Evolutionary conservation across 2,888 invertebrate species (phyloP).

Genomic region (Chloroclysta siterata): DNA sequence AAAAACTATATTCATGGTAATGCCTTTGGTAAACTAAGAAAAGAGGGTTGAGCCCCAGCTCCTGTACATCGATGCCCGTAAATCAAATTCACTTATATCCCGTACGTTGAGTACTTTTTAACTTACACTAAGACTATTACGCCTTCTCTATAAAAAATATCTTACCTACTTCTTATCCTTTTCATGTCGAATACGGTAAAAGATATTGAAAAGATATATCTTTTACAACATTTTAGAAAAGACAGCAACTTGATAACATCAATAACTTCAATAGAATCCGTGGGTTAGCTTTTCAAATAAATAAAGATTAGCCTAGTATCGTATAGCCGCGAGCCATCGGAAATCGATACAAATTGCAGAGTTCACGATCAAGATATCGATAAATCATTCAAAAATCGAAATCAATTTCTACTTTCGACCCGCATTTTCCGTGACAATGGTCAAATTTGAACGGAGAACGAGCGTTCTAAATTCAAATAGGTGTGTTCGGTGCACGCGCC

Average conservation of each 20-base stretch:
- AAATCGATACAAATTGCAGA: constrained; percentile 40
- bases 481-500: constrained; percentile 66
- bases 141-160: neutral
- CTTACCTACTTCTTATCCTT: neutral
- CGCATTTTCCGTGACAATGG: constrained; percentile 66
- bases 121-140: neutral
- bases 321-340: constrained; percentile 22
- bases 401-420: constrained; percentile 45
- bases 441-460: constrained; percentile 63
- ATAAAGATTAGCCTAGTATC: constrained; percentile 31
- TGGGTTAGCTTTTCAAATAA: constrained; percentile 34
- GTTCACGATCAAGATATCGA: constrained; percentile 42
- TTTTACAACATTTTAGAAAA: constrained; percentile 6
- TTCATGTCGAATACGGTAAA: neutral
- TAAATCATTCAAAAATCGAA: constrained; percentile 43
- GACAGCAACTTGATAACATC: constrained; percentile 23
- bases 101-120: no score
- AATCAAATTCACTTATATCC: no score
- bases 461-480: constrained; percentile 65
- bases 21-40: neutral
- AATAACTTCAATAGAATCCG: constrained; percentile 21
- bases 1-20: neutral
- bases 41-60: no score
- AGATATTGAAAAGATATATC: neutral
- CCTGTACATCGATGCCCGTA: no score